phyloP scores from a whole-genome alignment of 2,888 invertebrate species.

The Lasioglossum calceatum region DNA sequence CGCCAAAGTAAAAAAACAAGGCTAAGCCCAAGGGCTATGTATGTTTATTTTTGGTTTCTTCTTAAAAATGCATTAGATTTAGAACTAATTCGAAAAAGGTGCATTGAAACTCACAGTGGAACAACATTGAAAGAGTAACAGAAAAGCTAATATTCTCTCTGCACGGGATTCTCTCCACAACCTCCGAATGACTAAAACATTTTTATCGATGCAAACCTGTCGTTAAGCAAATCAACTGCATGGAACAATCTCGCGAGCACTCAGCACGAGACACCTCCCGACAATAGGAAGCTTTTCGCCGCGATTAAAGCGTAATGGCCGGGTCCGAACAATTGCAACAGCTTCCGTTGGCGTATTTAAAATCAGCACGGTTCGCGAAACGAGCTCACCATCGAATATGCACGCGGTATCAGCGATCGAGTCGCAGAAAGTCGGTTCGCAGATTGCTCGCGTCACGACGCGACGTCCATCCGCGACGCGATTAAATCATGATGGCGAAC shows the following conservation, averaged over 20 bases:
- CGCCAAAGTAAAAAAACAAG: no score
- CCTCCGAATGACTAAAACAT: background rate
- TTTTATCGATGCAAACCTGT: background rate
- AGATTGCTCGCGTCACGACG: background rate
- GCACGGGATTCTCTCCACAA: background rate
- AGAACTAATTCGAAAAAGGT: no score
- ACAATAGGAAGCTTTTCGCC: background rate
- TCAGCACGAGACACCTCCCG: background rate
- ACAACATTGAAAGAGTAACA: no score
- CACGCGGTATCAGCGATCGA: background rate
- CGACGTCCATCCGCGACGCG: background rate
- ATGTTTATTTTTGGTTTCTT: no score
- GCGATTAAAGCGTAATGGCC: background rate
- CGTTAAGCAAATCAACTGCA: background rate
- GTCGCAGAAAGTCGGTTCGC: background rate
- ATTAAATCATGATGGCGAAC: constrained; percentile 5
- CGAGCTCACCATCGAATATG: background rate
- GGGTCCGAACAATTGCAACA: background rate
- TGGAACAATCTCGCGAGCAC: background rate
- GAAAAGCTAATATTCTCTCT: background rate
- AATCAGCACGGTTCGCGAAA: background rate
- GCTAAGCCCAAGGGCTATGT: no score
- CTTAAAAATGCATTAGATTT: no score
- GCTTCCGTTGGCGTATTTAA: background rate
- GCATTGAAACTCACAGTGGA: no score